Base-by-base conservation (phyloP, 2,888 invertebrate species). In the Periphyllus acericola region DNA sequence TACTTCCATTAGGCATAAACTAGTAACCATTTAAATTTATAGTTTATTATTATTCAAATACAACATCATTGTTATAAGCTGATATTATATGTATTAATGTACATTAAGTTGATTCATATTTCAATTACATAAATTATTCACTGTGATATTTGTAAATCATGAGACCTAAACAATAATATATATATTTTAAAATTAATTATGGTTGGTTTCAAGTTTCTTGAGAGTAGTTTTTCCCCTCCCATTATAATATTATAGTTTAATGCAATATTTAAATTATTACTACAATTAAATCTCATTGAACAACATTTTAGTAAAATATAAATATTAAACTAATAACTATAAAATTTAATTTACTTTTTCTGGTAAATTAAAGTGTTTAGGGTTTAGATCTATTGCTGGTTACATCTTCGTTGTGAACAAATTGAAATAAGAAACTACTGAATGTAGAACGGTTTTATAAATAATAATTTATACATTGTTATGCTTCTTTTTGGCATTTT, bases 61-160 rank as follows among this genome's bases (percentile, higher is more conserved):
- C 3, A 1, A 71, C 32, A 4, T 29, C 14, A 74, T 25, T 74
- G 14, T 76, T 52, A 52, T 76, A 11, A 76, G 14, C 25, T 36
- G 19, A 40, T 40, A 40, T 40, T 40, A 25, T 74, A 74, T 21
- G 2, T 74, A 74, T 55, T 19, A 55, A 19, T n/a, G 55, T 60
- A 60, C 0, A 60, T 6, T 25, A 4, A 60, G 19, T 55, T 21
- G 21, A 60, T 25, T 21, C 9, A 60, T 60, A 60, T 68, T 29
- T 71, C 3, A 25, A 8, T 40, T 1, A 40, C 14, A 75, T 40
- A 17, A 34, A 60, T 80, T 55, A 21, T 32, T 55, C 32, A 83
- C 83, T 75, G 75, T 84, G 75, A 84, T 84, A 84, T 84, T 84
- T 46, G 52, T 46, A 32, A 66, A 84, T 68, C 40, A 11, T 36